Evolutionary conservation across 2,113 vertebrate genomes (phyloP).

Genomic region (Delphinus delphis): DNA sequence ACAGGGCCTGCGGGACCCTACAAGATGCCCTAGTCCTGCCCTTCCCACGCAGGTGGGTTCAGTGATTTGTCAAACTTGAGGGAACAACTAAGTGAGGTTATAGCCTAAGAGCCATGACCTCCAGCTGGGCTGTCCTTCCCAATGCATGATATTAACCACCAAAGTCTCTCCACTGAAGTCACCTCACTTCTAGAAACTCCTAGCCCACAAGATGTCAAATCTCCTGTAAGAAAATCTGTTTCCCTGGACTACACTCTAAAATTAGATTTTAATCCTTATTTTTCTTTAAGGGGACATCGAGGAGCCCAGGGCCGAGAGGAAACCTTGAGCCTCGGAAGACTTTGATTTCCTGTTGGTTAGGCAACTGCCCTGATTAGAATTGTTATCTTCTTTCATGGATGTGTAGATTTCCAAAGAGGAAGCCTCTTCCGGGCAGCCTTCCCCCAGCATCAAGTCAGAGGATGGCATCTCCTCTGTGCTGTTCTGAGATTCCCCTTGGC

Average conservation of each 20-base stretch:
- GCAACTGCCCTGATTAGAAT: neutral
- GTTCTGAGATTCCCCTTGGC: no score
- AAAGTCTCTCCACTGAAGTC: neutral
- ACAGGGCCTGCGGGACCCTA: accelerated
- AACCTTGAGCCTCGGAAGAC: neutral
- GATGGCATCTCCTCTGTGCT: accelerated
- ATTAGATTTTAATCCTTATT: neutral
- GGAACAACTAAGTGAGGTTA: neutral
- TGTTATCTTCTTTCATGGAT: neutral
- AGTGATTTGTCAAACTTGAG: neutral
- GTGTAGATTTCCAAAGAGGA: neutral
- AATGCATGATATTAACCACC: neutral
- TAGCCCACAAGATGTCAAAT: neutral
- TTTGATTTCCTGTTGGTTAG: neutral
- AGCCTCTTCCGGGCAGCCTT: neutral
- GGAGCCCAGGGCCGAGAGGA: neutral
- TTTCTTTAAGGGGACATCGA: neutral
- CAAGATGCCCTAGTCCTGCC: neutral
- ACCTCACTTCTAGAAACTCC: neutral
- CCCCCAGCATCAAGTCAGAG: accelerated
- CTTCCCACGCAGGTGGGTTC: neutral
- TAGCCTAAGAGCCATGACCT: neutral
- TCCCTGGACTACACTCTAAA: neutral
- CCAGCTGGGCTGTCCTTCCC: neutral
- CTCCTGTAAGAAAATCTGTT: neutral